Evolutionary conservation across 2,113 vertebrate genomes (phyloP), one percentile per base, ranked within the genome.

Genomic region (Oenanthe melanoleuca): DNA sequence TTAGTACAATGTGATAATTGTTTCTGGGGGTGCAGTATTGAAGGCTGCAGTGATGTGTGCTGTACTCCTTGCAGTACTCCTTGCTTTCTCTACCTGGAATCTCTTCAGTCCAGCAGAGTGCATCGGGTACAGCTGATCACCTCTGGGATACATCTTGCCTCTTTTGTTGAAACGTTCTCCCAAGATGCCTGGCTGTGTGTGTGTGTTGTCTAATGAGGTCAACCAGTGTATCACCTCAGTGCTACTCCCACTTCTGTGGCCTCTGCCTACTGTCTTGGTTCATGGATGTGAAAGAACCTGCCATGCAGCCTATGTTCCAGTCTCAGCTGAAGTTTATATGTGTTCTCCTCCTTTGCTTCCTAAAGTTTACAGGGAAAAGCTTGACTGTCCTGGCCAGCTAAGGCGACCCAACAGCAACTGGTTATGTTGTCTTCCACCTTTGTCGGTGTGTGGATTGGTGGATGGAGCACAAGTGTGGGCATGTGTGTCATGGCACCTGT

Each of bases 321-420:
- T 87, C 52, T 85, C 37, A 26, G 71, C 24, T 90, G 11, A 85
- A 89, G 94, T 92, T 89, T 94, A 89, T 55, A 21, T 40, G 40
- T 78, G 6, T 88, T 80, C 8, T 75, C 10, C 5, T 90, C 29
- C n/a, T 92, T 80, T 9, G 11, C 11, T 33, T 65, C 13, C 13
- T 56, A 3, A 77, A 86, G 70, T 91, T 93, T 89, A 80, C 55
- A 65, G 34, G 11, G 14, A 28, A 73, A 78, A 94, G 65, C 29
- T 75, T 82, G 38, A 63, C 17, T 83, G 63, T 20, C 25, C 60
- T 65, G 37, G 71, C 42, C 45, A 75, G 78, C 59, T 73, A 45
- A 73, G 57, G 65, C 74, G 34, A 73, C 42, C 16, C 70, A 73
- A 52, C 11, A 91, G 44, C 37, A 84, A n/a, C 56, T 84, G 3